Base-by-base conservation (phyloP, 2,888 invertebrate genomes). In the Masnerella sp. region DNA sequence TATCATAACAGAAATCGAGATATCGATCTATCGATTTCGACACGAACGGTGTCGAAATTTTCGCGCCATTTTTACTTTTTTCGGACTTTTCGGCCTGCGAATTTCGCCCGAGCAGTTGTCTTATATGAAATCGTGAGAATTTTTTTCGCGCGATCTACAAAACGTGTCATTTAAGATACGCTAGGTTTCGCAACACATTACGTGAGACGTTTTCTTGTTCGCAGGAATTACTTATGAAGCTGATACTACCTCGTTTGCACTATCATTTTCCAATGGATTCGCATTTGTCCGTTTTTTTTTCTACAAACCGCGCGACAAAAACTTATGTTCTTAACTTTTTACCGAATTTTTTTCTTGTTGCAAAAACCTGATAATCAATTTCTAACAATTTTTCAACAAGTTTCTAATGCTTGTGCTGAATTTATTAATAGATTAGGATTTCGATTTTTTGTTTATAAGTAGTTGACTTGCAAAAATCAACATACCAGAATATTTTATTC, bases 151-250 rank as follows among this genome's bases (percentile, higher is more conserved):
- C 28, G 22, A 52, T 56, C 18, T 32, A 32, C 56, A 56, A 56
- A 56, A 42, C 42, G 56, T 56, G 42, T 56, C 42, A 56, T 56
- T 56, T 56, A 42, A 56, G 30, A 56, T 42, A 56, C 56, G 11
- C 20, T 32, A 20, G 11, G 20, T 56, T 28, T 28, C 36, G 42
- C 20, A 42, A 56, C 32, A 11, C 56, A 56, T 56, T 42, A 56
- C 42, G 32, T 32, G 56, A 56, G 32, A 56, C 56, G 30, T 42
- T 56, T 42, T 42, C 42, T 56, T 42, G 40, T 42, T 54, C 18
- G 11, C 42, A 54, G 30, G 45, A 40, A 54, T 54, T 40, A 40
- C 40, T 40, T 28, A 25, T 15, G 17, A 40, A 56, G 56, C 22
- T 56, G 40, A 56, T 56, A 42, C 18, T 42, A 32, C 22, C 28